These are phyloP conservation scores for Diarsia brunnea DNA, from an alignment of 2,888 invertebrate species.

Conservation along the genomic window DNA sequence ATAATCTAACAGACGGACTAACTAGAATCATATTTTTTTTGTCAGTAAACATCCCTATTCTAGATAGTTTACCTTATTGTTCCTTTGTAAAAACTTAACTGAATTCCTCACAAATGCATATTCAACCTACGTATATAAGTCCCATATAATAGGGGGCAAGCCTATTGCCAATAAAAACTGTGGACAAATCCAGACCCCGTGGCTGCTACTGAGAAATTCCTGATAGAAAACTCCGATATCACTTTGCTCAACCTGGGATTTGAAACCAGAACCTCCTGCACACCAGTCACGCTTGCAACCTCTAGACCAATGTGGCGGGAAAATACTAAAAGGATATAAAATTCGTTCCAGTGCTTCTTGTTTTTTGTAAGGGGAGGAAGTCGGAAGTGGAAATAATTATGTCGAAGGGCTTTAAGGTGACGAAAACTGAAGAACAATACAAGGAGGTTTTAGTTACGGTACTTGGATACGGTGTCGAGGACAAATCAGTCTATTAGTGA, in stretches of 20 bases:
- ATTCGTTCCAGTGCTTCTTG: conserved; percentile 14
- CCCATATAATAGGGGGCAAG: no score
- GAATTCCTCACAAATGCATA: not conserved
- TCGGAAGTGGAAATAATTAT: conserved; percentile 37
- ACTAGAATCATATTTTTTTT: no score
- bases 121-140: not conserved
- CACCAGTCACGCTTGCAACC: no score
- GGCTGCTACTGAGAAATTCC: no score
- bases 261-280: no score
- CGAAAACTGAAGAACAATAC: conserved; percentile 41
- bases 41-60: no score
- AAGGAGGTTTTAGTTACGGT: conserved; percentile 22
- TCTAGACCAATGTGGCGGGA: not conserved
- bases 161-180: no score
- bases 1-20: no score
- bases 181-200: no score
- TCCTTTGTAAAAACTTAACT: not conserved
- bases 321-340: not conserved
- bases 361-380: conserved; percentile 41
- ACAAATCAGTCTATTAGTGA: not conserved
- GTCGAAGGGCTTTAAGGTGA: conserved; percentile 16
- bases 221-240: no score
- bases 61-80: not conserved
- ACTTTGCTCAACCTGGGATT: no score
- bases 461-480: conserved; percentile 2